Base-by-base conservation (phyloP, 2,113 vertebrate species). In the Grus americana region DNA sequence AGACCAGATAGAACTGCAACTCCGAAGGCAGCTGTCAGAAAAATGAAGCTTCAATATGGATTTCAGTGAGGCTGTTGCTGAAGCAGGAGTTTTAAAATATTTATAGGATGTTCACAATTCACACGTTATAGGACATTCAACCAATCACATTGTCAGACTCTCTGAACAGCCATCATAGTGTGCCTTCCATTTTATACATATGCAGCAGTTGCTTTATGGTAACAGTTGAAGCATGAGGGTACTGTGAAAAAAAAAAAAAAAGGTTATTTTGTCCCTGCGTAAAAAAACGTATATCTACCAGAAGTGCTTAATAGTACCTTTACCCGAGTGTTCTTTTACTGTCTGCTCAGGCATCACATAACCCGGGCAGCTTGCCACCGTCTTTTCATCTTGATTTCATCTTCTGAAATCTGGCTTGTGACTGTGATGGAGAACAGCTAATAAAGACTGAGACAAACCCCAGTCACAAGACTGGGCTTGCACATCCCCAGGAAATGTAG, bases 81-180 rank as follows among this genome's bases (percentile, higher is more conserved):
- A 90, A 95, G 72, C 40, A 89, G 19, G 38, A 72, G 49, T 76
- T 92, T 72, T 96, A 79, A 97, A 97, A 94, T 95, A 96, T 95
- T 95, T 93, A 95, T 96, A 79, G 36, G 61, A 55, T 44, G 59
- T 93, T 83, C 95, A 95, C 54, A 88, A 94, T 83, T 93, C 88
- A 94, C 7, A 44, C 73, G 75, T 83, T 88, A 80, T 10, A 86
- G 61, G 68, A 81, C 62, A 72, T 62, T 79, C 70, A 88, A 36
- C 88, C 70, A 79, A 79, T 72, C 91, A 79, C 20, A 1, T 36
- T 91, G 87, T 79, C 65, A 92, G 61, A 94, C 54, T 82, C 52
- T 70, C 83, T 32, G 55, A 88, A 65, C 30, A 89, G 86, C n/a
- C 70, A 89, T 52, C 75, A 49, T 13, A 61, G 29, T 14, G 12